A percentile compares a stretch with the other conserved stretches of the same genome.
Conservation (phyloP, 1,140 invertebrate species). For the Himalopsyche phryganea region DNA sequence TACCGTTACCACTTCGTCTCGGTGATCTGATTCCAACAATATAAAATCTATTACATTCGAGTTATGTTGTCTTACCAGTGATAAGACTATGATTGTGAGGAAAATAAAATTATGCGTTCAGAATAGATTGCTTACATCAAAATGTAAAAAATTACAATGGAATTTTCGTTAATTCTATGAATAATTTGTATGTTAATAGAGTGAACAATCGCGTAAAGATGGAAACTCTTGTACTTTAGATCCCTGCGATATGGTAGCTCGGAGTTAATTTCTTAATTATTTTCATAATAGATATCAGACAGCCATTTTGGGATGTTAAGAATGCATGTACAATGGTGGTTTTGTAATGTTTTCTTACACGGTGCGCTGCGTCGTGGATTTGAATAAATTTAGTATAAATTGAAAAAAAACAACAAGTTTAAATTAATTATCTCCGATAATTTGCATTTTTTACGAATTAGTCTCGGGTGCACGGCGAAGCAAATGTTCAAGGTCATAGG, state of each 20-base stretch:
- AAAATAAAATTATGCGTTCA: constrained; percentile 3
- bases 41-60: too few species aligned
- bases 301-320: neutral
- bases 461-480: constrained; percentile 7
- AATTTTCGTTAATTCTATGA: constrained; percentile 22
- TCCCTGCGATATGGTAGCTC: constrained; percentile 6
- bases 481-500: constrained; percentile 12
- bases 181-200: constrained; percentile 26
- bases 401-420: neutral
- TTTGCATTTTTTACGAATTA: constrained; percentile 22
- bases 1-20: too few species aligned
- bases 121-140: constrained; percentile 18
- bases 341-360: neutral
- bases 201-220: constrained; percentile 11
- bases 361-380: constrained; percentile 3
- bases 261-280: constrained; percentile 20
- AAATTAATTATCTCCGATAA: constrained; percentile 2
- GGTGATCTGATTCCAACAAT: too few species aligned
- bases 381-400: constrained; percentile 12
- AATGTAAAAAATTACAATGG: constrained; percentile 23
- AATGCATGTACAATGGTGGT: neutral
- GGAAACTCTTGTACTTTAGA: constrained; percentile 8
- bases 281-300: constrained; percentile 6
- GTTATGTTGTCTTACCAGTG: too few species aligned
- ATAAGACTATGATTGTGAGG: too few species aligned